These are phyloP conservation scores for Phenganax stokvisi DNA, from an alignment of 92 coral and sea anemone species.

Conservation along the genomic window DNA sequence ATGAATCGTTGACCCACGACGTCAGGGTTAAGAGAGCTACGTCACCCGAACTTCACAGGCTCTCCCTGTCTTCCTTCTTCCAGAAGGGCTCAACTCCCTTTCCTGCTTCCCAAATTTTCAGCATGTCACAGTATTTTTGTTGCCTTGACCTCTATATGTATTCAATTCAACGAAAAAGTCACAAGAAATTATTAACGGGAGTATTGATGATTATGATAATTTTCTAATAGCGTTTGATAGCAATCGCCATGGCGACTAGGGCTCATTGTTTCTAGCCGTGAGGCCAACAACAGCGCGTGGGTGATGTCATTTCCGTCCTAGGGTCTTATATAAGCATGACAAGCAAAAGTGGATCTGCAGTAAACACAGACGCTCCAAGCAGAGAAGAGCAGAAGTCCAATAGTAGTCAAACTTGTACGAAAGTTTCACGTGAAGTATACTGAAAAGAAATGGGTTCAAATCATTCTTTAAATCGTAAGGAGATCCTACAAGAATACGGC, in stretches of 20 bases:
- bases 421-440: not conserved
- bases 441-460: conserved; percentile 72
- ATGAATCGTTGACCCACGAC: conserved; percentile 6
- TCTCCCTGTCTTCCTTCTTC: conserved; percentile 5
- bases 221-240: not conserved
- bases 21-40: not conserved
- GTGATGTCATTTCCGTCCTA: conserved; percentile 24
- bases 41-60: not conserved
- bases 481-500: conserved; percentile 67
- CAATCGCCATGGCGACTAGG: conserved; percentile 22
- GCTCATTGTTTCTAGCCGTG: not conserved
- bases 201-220: conserved; percentile 11
- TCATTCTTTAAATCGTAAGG: conserved; percentile 75
- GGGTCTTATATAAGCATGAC: conserved; percentile 16
- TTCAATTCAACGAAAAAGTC: not conserved
- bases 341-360: conserved; percentile 26
- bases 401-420: not conserved
- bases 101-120: not conserved
- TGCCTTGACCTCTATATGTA: not conserved
- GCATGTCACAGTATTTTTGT: conserved; percentile 1
- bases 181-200: not conserved
- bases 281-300: conserved; percentile 38
- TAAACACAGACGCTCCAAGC: conserved; percentile 35
- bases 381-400: not conserved
- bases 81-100: not conserved